A percentile compares a stretch with the other conserved stretches of the same genome.
Conservation (phyloP, 2,113 vertebrate genomes). For the Neoarius graeffei region DNA sequence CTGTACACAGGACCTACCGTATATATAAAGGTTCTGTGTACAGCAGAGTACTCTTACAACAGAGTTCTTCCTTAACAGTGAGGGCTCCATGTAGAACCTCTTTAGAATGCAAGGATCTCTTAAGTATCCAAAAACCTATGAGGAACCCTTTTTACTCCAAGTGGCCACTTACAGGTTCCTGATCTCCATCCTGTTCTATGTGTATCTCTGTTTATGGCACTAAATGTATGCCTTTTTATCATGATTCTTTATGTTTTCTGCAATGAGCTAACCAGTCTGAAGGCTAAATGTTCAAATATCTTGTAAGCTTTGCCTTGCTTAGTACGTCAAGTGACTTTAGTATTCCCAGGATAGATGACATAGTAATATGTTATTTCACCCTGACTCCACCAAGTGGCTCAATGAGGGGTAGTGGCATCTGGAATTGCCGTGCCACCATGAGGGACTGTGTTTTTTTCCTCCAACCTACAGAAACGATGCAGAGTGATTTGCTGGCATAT, state of each 20-base stretch:
- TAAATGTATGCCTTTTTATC: not conserved
- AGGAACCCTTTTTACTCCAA: not conserved
- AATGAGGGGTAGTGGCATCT: slow-evolving; percentile 15
- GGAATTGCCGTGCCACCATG: slow-evolving; percentile 12
- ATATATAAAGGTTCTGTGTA: not conserved
- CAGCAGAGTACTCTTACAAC: not conserved
- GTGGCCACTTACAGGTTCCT: not conserved
- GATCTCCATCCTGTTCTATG: not conserved
- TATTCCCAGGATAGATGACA: not conserved
- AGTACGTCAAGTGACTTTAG: not conserved
- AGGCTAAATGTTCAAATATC: not conserved
- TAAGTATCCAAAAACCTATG: not conserved
- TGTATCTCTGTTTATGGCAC: not conserved
- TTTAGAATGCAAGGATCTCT: not conserved
- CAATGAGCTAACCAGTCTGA: not conserved
- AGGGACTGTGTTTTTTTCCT: slow-evolving; percentile 7
- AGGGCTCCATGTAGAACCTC: not conserved
- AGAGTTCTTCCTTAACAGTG: not conserved
- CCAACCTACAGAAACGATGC: slow-evolving; percentile 22
- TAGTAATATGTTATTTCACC: not conserved
- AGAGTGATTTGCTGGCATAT: slow-evolving; percentile 48
- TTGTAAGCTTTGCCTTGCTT: not conserved
- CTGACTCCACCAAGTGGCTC: slow-evolving; percentile 5
- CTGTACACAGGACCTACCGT: not conserved
- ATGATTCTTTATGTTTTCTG: not conserved